A percentile compares a stretch with the other conserved stretches of the same genome.
Conservation (phyloP, 2,888 invertebrate species). For the Monochamus alternatus region DNA sequence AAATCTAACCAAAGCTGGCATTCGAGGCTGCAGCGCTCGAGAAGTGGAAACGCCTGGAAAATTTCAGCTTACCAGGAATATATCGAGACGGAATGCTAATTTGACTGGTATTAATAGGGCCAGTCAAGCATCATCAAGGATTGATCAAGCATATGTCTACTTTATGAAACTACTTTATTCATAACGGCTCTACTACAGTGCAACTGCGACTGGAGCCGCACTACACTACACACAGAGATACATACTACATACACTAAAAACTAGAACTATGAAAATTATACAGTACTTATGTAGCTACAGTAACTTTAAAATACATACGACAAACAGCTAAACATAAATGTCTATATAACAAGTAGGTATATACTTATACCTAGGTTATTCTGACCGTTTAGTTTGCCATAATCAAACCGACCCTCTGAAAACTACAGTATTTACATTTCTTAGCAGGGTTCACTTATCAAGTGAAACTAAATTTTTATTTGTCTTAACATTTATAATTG, state of each 20-base stretch:
- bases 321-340: slow-evolving; percentile 68
- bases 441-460: slow-evolving; percentile 63
- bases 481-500: slow-evolving; percentile 68
- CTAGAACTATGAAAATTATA: slow-evolving; percentile 67
- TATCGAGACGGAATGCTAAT: slow-evolving; percentile 30
- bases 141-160: slow-evolving; percentile 72
- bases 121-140: slow-evolving; percentile 62
- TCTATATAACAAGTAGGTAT: slow-evolving; percentile 60
- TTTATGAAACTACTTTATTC: slow-evolving; percentile 75
- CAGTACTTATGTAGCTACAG: slow-evolving; percentile 68
- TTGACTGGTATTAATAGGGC: slow-evolving; percentile 38
- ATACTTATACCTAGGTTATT: slow-evolving; percentile 52
- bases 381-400: slow-evolving; percentile 57
- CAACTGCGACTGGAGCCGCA: slow-evolving; percentile 67
- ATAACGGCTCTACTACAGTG: slow-evolving; percentile 74
- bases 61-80: slow-evolving; percentile 5
- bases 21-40: background rate
- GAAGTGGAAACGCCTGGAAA: background rate
- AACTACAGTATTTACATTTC: slow-evolving; percentile 64
- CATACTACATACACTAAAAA: slow-evolving; percentile 70
- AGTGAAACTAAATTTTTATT: slow-evolving; percentile 64
- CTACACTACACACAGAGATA: slow-evolving; percentile 72
- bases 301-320: slow-evolving; percentile 70
- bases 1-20: background rate
- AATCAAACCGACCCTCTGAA: slow-evolving; percentile 67